These are phyloP conservation scores for Carduelis carduelis DNA, from an alignment of 2,797 vertebrate species.

Conservation along the genomic window DNA sequence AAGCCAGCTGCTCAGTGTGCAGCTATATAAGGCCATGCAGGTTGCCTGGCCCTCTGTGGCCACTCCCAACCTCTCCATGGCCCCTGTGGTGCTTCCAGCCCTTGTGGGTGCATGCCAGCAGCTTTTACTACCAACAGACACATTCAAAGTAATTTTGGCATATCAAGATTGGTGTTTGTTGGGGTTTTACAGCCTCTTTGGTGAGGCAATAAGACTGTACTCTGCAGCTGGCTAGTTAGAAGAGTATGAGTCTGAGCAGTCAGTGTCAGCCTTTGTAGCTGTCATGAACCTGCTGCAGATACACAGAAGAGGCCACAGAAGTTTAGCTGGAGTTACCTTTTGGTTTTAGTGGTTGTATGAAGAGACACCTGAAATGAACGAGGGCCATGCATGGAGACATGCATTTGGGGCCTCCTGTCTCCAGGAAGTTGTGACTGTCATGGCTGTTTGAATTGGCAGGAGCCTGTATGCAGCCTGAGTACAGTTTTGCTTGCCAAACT, in stretches of 20 bases:
- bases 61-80: not conserved
- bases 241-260: not conserved
- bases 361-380: not conserved
- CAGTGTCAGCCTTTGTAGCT: too few relatives aligned
- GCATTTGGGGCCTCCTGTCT: not conserved
- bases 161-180: not conserved
- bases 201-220: not conserved
- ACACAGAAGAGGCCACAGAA: not conserved
- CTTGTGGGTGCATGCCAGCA: not conserved
- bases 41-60: not conserved
- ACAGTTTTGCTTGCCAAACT: not conserved
- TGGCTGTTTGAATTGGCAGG: not conserved
- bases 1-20: not conserved
- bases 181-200: not conserved
- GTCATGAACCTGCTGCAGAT: not conserved
- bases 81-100: not conserved
- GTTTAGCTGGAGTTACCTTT: not conserved
- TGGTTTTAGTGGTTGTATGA: not conserved
- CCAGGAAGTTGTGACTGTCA: not conserved
- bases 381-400: not conserved
- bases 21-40: slow-evolving; percentile 56
- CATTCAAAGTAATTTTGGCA: not conserved
- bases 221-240: not conserved
- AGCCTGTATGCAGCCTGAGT: not conserved
- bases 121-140: not conserved